Base-by-base conservation (phyloP, 2,888 invertebrate species). In the Synanthedon tipuliformis region DNA sequence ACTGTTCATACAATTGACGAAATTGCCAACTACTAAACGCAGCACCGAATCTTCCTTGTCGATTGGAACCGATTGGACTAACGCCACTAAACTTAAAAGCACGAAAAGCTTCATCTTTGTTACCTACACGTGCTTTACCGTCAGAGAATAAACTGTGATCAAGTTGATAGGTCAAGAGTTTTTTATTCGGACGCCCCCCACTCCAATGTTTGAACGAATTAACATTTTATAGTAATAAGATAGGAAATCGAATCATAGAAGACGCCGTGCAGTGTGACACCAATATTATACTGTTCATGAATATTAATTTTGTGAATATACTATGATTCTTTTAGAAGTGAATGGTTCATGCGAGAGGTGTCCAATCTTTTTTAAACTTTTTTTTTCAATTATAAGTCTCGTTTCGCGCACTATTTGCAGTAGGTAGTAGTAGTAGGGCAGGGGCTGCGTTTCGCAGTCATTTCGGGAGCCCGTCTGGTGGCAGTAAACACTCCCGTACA, bases 161-260 rank as follows among this genome's bases (percentile, higher is more conserved):
- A 70, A 61, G 62, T 71, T 75, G 74, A 76, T 74, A 75, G 75
- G 77, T 71, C 62, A 75, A 79, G 77, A 82, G 72, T 83, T 80
- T 83, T 85, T 84, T 87, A 87, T 85, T 73, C 73, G 65, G 78
- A 74, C 65, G 66, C 59, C 75, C 85, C 86, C 86, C 83, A 79
- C 85, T 81, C 69, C 56, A 45, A 53, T 55, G 62, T 71, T 73
- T 75, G 63, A 58, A 57, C 58, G 65, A 71, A 82, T 84, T 81
- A 66, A 76, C 82, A 83, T 84, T 79, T 82, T 81, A 70, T 74
- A 73, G 63, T 72, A 69, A 78, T 78, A 71, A 34, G 71, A 71
- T 65, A 69, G 63, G 60, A 64, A 73, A 71, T 69, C 69, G 69
- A 73, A 78, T 69, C 71, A 61, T 58, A 66, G 72, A 78, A 71